Base-by-base conservation (phyloP, 1,140 invertebrate genomes). In the Musca vetustissima region DNA sequence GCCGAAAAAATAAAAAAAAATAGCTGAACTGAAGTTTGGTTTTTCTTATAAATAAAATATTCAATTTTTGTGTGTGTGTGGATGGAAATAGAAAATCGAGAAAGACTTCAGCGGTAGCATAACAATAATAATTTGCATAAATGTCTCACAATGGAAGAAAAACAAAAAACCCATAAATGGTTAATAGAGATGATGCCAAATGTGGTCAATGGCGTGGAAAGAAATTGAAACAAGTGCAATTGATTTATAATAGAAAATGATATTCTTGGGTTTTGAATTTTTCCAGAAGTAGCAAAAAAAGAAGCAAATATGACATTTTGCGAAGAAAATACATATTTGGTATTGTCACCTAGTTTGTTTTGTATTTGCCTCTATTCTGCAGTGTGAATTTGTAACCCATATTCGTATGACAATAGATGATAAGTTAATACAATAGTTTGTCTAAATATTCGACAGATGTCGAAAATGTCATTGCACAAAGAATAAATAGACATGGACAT, bases 71-170 rank as follows among this genome's bases (percentile, higher is more conserved):
- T 59, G 11, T 0, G 2, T 49, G n/a, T n/a, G 48, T 15, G 1
- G 15, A n/a, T n/a, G n/a, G 17, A 49, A 49, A 32, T 32, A 32
- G 17, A 49, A 49, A 49, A 49, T 15, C 7, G 13, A 52, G 49
- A 61, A 43, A 43, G 36, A 43, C 36, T 43, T 43, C 7, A 43
- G 36, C 36, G 36, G 36, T 43, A 43, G 36, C 36, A 43, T 43
- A 43, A 43, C 36, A 43, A 43, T 43, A 43, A 61, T 36, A 61
- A 61, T 61, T 61, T 61, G 36, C 57, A 61, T 61, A 61, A 61
- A 61, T 61, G 36, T 61, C 57, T 36, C 36, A 43, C 36, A 43
- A 43, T 1, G 8, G n/a, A n/a, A n/a, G n/a, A n/a, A n/a, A n/a
- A n/a, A n/a, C n/a, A 28, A 11, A 43, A 43, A 8, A 15, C 7